Evolutionary conservation across 2,888 invertebrate species (phyloP).

Genomic region (Oscheius myriophilus): DNA sequence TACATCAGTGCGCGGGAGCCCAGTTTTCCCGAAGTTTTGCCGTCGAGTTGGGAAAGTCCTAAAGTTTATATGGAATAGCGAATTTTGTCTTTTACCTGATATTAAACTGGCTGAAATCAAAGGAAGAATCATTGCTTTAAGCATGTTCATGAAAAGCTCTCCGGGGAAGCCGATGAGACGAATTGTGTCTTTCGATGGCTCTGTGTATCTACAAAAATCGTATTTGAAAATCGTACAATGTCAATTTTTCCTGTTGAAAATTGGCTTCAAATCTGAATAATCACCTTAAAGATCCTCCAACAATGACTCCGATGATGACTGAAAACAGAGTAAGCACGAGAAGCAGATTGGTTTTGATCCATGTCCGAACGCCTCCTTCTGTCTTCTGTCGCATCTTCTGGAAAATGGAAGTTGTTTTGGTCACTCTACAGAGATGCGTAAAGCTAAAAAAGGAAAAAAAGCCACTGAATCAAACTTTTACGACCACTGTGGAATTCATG

Average conservation of each 20-base stretch:
- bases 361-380: slow-evolving; percentile 14
- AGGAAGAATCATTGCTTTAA: slow-evolving; percentile 79
- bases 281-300: slow-evolving; percentile 41
- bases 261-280: not conserved
- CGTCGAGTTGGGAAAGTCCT: slow-evolving; percentile 78
- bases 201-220: slow-evolving; percentile 29
- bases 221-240: not conserved
- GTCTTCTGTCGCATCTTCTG: not conserved
- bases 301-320: slow-evolving; percentile 45
- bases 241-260: not conserved
- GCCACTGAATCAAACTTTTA: too few species aligned
- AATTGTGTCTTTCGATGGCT: slow-evolving; percentile 46
- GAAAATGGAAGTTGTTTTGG: too few species aligned
- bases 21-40: slow-evolving; percentile 78
- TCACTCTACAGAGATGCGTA: too few species aligned
- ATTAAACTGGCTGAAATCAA: slow-evolving; percentile 79
- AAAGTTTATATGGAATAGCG: slow-evolving; percentile 49
- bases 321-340: slow-evolving; percentile 43
- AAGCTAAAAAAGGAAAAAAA: too few species aligned
- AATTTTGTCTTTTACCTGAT: slow-evolving; percentile 73
- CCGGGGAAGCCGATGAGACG: slow-evolving; percentile 78
- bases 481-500: too few species aligned
- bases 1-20: slow-evolving; percentile 77
- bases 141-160: slow-evolving; percentile 78
- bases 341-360: slow-evolving; percentile 46